phyloP scores from a whole-genome alignment of 2,888 invertebrate species.

The Leptura quadrifasciata region DNA sequence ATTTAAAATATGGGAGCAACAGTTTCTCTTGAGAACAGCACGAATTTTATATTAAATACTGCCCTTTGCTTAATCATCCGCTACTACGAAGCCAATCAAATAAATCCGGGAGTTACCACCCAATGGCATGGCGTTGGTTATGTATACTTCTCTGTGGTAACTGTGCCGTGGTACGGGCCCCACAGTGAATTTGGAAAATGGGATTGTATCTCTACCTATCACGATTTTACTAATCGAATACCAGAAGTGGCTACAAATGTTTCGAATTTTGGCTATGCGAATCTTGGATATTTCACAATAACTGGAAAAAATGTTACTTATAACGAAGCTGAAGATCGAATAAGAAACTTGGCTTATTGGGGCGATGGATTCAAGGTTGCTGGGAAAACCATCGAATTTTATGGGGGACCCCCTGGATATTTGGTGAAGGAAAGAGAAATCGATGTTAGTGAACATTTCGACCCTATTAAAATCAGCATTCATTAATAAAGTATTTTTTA shows the following conservation, averaged over 20 bases:
- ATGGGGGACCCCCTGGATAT: neutral
- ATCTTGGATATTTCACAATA: conserved; percentile 10
- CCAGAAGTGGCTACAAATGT: neutral
- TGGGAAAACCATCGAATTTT: neutral
- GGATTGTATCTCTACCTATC: neutral
- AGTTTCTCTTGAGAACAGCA: neutral
- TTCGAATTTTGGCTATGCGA: neutral
- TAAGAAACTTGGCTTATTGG: conserved; percentile 29
- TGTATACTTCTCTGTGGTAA: neutral
- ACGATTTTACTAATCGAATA: neutral
- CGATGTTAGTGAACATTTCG: neutral
- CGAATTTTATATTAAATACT: neutral
- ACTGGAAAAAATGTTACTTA: conserved; percentile 12
- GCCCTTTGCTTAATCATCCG: neutral
- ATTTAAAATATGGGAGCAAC: neutral
- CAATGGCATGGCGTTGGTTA: neutral
- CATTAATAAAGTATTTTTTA: no score
- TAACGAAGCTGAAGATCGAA: conserved; percentile 25
- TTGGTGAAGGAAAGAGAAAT: neutral
- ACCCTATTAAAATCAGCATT: neutral
- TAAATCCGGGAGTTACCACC: neutral
- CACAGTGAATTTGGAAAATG: neutral
- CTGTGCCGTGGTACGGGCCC: neutral
- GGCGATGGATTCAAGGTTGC: conserved; percentile 29
- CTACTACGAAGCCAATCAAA: neutral